Evolutionary conservation across 2,113 vertebrate species (phyloP).

Genomic region (Tetrax tetrax): DNA sequence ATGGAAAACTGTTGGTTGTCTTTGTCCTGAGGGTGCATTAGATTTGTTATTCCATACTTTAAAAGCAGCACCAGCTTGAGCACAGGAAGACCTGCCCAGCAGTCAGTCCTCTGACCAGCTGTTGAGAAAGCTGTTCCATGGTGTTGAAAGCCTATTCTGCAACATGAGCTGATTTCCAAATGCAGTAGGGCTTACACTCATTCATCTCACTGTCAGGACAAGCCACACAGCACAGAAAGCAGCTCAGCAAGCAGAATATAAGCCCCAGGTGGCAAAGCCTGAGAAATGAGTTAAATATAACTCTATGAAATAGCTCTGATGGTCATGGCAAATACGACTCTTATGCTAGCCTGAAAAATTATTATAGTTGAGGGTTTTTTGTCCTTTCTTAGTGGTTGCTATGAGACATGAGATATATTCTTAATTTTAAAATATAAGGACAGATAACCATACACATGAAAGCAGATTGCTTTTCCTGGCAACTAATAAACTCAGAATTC

Average conservation of each 20-base stretch:
- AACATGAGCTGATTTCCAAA: conserved; percentile 6
- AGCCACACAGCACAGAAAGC: not conserved
- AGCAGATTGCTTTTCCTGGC: not conserved
- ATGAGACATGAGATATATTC: not conserved
- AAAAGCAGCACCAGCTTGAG: not conserved
- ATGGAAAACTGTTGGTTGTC: not conserved
- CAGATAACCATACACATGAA: not conserved
- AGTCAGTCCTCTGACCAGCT: not conserved
- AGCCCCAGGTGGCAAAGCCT: not conserved
- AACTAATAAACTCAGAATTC: not conserved
- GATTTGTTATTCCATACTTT: not conserved
- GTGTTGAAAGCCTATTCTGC: not conserved
- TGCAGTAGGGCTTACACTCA: not conserved
- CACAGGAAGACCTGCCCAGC: not conserved
- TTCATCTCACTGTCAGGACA: conserved; percentile 48
- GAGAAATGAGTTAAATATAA: conserved; percentile 28
- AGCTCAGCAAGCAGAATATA: conserved; percentile 1
- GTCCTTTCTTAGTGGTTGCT: not conserved
- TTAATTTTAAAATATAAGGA: not conserved
- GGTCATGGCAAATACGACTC: not conserved
- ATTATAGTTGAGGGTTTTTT: not conserved
- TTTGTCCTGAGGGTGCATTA: not conserved
- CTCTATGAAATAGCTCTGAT: not conserved
- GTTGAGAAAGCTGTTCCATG: not conserved
- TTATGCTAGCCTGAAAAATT: not conserved